These are phyloP conservation scores for Philonicus albiceps DNA, from an alignment of 2,888 invertebrate genomes.

Conservation along the genomic window DNA sequence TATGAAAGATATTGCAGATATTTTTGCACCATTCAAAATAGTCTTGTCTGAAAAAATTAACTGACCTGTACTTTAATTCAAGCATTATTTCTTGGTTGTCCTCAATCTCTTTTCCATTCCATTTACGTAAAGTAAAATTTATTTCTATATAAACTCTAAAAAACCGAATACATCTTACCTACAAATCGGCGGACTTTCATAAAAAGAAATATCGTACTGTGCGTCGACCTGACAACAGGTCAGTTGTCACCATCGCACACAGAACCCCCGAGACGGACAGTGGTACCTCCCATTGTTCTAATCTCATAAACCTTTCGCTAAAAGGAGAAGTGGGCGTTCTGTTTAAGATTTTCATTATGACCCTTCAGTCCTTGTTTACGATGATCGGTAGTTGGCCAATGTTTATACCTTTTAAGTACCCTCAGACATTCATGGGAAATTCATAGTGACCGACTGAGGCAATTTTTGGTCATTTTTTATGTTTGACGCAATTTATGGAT, in stretches of 20 bases:
- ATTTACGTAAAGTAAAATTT: no score
- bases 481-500: neutral
- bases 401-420: neutral
- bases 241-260: neutral
- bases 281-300: conserved; percentile 11
- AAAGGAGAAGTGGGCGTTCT: conserved; percentile 41
- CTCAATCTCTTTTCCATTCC: no score
- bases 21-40: no score
- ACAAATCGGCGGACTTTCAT: neutral
- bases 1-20: no score
- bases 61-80: no score
- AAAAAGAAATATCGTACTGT: neutral
- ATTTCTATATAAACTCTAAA: neutral
- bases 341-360: conserved; percentile 39
- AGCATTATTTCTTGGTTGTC: no score
- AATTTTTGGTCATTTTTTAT: neutral
- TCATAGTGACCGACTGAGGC: neutral
- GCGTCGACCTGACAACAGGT: neutral
- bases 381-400: neutral
- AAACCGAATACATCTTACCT: neutral
- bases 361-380: conserved; percentile 5
- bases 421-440: neutral
- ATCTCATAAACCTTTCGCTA: conserved; percentile 1
- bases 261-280: neutral
- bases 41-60: no score